These are phyloP conservation scores for Epinotia nisella DNA, from an alignment of 2,888 invertebrate genomes.

Conservation along the genomic window DNA sequence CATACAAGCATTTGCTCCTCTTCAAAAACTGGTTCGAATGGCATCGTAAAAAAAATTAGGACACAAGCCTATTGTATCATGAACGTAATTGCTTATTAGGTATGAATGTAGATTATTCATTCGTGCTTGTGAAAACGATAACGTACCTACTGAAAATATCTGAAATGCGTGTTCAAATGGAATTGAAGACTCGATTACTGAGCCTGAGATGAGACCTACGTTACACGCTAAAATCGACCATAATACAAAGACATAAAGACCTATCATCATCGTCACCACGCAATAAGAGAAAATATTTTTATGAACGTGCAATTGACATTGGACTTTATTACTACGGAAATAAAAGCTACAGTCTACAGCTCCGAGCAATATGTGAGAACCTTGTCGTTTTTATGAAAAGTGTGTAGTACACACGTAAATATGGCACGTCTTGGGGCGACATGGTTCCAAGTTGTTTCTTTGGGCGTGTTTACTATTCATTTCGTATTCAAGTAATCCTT, in stretches of 20 bases:
- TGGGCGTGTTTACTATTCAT: conserved; percentile 23
- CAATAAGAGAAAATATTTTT: neutral
- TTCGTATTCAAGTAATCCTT: conserved; percentile 29
- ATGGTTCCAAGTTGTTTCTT: conserved; percentile 11
- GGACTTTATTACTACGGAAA: neutral
- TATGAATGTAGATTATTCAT: neutral
- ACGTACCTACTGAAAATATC: conserved; percentile 8
- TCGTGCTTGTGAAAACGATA: neutral
- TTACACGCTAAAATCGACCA: conserved; percentile 1
- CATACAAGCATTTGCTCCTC: too few relatives aligned
- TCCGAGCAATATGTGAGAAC: neutral
- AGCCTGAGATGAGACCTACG: neutral
- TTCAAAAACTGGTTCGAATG: too few relatives aligned
- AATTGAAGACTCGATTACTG: conserved; percentile 1
- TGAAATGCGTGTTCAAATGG: conserved; percentile 2
- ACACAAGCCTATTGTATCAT: too few relatives aligned
- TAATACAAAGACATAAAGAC: neutral
- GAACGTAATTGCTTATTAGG: neutral
- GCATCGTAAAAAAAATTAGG: too few relatives aligned
- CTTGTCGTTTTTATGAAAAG: conserved; percentile 7
- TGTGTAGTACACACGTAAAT: conserved; percentile 14
- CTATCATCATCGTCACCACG: neutral
- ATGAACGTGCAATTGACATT: neutral
- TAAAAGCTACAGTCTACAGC: neutral
- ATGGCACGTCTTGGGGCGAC: neutral